phyloP scores from a whole-genome alignment of 1,140 invertebrate species.

The Stegodyphus mimosarum region DNA sequence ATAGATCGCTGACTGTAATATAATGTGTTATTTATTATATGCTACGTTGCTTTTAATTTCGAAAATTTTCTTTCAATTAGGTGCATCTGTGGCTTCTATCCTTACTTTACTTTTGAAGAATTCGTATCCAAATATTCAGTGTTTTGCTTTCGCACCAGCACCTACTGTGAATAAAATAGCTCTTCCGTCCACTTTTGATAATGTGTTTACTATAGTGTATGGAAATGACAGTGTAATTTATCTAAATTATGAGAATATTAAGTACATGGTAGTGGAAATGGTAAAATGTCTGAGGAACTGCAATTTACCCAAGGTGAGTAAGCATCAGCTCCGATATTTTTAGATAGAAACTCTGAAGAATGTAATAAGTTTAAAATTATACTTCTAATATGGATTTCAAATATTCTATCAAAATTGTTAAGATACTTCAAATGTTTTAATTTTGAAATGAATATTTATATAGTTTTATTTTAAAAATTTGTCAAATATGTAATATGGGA shows the following conservation, averaged over 20 bases:
- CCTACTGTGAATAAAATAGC: constrained; percentile 11
- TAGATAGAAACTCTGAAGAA: too few relatives aligned
- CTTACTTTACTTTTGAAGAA: constrained; percentile 82
- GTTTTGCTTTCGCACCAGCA: constrained; percentile 87
- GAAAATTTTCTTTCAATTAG: constrained; percentile 65
- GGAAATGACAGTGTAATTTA: constrained; percentile 35
- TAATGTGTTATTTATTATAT: too few relatives aligned
- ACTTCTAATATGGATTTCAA: too few relatives aligned
- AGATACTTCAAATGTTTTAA: too few relatives aligned
- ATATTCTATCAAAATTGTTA: too few relatives aligned
- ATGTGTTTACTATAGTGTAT: constrained; percentile 27
- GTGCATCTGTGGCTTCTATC: constrained; percentile 87
- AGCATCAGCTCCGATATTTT: background rate
- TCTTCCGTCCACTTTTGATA: background rate
- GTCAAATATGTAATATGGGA: too few relatives aligned
- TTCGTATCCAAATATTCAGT: constrained; percentile 80
- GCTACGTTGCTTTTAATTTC: too few relatives aligned
- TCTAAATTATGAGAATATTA: constrained; percentile 41
- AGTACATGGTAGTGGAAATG: constrained; percentile 13
- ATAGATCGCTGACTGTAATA: too few relatives aligned
- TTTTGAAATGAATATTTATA: too few relatives aligned
- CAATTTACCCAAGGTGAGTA: constrained; percentile 34
- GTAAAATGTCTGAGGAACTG: constrained; percentile 26
- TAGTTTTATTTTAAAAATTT: too few relatives aligned
- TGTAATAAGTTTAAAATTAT: too few relatives aligned